Base-by-base conservation (phyloP, 1,140 invertebrate genomes). In the Tribolium castaneum region DNA sequence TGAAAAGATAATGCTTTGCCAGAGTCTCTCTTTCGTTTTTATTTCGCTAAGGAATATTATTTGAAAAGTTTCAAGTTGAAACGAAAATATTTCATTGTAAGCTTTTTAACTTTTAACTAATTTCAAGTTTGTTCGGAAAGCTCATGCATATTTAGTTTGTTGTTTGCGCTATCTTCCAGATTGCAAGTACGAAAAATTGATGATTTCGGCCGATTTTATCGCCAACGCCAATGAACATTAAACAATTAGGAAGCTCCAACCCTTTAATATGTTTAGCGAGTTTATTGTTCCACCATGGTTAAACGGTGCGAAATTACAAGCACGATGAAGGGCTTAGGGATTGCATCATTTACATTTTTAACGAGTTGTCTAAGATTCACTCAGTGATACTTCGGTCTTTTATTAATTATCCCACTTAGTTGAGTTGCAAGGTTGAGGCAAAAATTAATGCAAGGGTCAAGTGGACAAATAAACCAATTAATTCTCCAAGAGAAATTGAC, bases 1-100 rank as follows among this genome's bases (percentile, higher is more conserved):
- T 76, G 75, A 76, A 76, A 76, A 76, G 75, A 76, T 70, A 76
- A 76, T 76, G 75, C 56, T 76, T 76, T 76, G 75, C 30, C n/a
- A 62, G 30, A 45, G 54, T 34, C 19, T 59, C 66, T 51, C 59
- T 62, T 76, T 66, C 35, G 51, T 59, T 59, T 75, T 45, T 75
- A 75, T 75, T 75, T 59, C 39, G 52, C 52, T 75, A 75, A 75
- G 45, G 56, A 75, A 75, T 75, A 75, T 75, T 59, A 75, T 75
- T 75, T 75, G 52, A 59, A 75, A 75, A 75, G 73, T 75, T 75
- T 39, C 73, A 16, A 54, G 19, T 13, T 62, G 56, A 62, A 66
- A 66, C 25, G 59, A 66, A 66, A 66, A 66, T 66, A 66, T 66
- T 66, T 66, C 59, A 66, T 66, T 66, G 59, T 66, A 66, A 66